These are phyloP conservation scores for Tetragonula clypearis DNA, from an alignment of 1,140 invertebrate genomes.

Conservation along the genomic window DNA sequence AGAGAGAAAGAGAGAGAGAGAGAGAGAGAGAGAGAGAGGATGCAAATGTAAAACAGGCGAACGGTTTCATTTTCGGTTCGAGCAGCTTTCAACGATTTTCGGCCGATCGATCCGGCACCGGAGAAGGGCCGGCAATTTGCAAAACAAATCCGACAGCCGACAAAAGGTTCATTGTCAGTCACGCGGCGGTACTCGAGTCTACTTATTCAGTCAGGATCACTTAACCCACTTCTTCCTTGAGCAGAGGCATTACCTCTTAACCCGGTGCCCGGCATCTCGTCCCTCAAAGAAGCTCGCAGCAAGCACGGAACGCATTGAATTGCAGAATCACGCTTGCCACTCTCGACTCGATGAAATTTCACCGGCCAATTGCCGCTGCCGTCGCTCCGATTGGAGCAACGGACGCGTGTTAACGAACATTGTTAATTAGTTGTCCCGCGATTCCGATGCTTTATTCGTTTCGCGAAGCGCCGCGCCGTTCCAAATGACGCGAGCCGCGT, in stretches of 20 bases:
- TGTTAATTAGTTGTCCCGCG: neutral
- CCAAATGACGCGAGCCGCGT: neutral
- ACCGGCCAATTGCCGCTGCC: neutral
- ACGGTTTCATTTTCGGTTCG: neutral
- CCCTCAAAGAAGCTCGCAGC: conserved; percentile 28
- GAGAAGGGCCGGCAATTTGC: conserved; percentile 33
- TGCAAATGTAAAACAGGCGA: neutral
- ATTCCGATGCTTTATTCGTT: neutral
- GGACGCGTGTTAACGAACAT: neutral
- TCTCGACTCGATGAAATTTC: conserved; percentile 36
- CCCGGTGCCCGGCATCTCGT: conserved; percentile 41
- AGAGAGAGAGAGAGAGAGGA: too few species aligned
- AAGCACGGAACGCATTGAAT: conserved; percentile 37
- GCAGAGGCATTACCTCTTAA: conserved; percentile 37
- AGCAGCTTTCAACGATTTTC: conserved; percentile 13
- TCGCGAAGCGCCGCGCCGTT: neutral
- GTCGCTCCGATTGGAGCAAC: neutral
- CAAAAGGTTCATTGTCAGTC: conserved; percentile 53
- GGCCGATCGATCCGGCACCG: conserved; percentile 16
- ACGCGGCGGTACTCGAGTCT: conserved; percentile 34
- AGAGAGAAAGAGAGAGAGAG: too few species aligned
- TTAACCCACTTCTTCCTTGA: conserved; percentile 47
- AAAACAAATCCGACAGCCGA: conserved; percentile 45
- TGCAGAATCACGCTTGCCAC: conserved; percentile 29
- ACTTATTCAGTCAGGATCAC: conserved; percentile 51